These are phyloP conservation scores for Papilio helenus DNA, from an alignment of 1,140 invertebrate species.

Conservation along the genomic window DNA sequence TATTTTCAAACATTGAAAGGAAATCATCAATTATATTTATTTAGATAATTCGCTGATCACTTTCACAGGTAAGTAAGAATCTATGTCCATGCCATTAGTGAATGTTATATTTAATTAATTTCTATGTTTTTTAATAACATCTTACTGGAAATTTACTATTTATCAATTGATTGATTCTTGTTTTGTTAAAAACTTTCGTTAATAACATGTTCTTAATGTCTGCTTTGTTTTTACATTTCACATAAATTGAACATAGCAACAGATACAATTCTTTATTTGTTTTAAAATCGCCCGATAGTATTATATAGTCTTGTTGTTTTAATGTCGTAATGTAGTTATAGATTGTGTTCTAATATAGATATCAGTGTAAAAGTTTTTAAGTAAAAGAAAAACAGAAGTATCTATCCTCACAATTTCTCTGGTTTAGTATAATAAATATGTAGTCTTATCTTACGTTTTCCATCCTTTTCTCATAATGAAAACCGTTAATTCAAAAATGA, in stretches of 20 bases:
- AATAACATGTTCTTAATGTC: not conserved
- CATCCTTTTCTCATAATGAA: too few species aligned
- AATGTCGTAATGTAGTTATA: not conserved
- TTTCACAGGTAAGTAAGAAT: conserved; percentile 17
- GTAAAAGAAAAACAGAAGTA: too few species aligned
- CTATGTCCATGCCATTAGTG: conserved; percentile 15
- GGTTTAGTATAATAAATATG: too few species aligned
- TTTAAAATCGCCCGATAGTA: not conserved
- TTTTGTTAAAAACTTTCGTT: not conserved
- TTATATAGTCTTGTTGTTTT: not conserved
- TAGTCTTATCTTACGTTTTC: too few species aligned
- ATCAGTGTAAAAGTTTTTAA: too few species aligned
- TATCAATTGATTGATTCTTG: not conserved
- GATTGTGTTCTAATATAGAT: not conserved
- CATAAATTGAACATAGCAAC: not conserved
- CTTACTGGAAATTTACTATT: conserved; percentile 9
- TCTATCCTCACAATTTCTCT: too few species aligned
- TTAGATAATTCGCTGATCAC: conserved; percentile 2
- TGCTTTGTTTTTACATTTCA: not conserved
- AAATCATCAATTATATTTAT: not conserved
- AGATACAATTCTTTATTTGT: not conserved
- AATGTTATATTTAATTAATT: not conserved
- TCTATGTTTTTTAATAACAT: not conserved
- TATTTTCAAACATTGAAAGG: conserved; percentile 8
- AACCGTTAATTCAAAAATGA: too few species aligned